Conservation (phyloP, 2,113 vertebrate species). For the Anhinga anhinga region DNA sequence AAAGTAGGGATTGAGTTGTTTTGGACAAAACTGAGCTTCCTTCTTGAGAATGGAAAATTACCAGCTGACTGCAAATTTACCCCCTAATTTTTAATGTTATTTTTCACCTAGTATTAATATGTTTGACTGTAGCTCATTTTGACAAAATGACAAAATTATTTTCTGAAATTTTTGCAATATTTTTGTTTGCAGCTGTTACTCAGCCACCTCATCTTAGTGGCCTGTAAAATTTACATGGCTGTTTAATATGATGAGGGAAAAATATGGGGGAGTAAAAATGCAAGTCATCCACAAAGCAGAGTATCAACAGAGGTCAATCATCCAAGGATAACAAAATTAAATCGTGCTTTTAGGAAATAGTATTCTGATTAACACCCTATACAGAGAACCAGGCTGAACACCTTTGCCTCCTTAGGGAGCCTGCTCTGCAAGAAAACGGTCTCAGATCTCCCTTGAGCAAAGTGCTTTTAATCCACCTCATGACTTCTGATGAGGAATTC, state of each 20-base stretch:
- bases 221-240: background rate
- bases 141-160: background rate
- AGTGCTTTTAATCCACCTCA: background rate
- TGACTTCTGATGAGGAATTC: background rate
- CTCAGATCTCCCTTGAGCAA: background rate
- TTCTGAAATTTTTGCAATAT: background rate
- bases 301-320: background rate
- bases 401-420: background rate
- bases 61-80: background rate
- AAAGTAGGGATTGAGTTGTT: conserved; percentile 23
- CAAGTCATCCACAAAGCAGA: background rate
- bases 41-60: conserved; percentile 55
- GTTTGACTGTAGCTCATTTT: background rate
- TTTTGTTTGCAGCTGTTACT: background rate
- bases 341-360: background rate
- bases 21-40: conserved; percentile 35
- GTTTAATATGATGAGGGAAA: background rate
- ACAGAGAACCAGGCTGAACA: background rate
- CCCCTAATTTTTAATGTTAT: background rate
- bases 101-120: background rate
- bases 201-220: background rate
- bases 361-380: background rate
- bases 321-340: background rate
- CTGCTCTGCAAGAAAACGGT: background rate
- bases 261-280: background rate